Percentiles rank a stretch among this genome's conserved stretches.
Evolutionary conservation across 2,113 vertebrate genomes (phyloP).

Genomic region (Lepus americanus): DNA sequence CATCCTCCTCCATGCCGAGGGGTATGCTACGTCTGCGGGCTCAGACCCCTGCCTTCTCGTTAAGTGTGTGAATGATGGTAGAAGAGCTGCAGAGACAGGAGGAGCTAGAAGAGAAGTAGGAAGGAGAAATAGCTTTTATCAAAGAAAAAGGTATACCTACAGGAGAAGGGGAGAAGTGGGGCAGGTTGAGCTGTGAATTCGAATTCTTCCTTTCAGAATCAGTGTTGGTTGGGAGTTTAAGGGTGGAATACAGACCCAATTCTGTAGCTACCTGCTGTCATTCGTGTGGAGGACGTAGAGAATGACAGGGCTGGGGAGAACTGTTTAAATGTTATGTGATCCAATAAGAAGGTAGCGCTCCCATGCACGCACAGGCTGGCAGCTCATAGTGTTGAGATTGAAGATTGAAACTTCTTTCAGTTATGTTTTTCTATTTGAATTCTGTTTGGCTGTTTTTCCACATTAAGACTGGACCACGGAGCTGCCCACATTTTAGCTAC

Average conservation of each 20-base stretch:
- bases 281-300: conserved; percentile 2
- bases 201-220: background rate
- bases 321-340: conserved; percentile 35
- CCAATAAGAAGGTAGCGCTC: conserved; percentile 57
- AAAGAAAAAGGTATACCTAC: background rate
- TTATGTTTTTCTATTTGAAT: conserved; percentile 41
- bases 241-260: conserved; percentile 22
- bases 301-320: background rate
- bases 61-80: background rate
- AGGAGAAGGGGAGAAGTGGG: background rate
- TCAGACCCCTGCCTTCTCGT: background rate
- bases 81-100: background rate
- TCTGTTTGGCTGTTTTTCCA: background rate
- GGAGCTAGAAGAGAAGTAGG: background rate
- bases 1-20: background rate
- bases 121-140: background rate
- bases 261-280: conserved; percentile 2
- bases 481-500: background rate
- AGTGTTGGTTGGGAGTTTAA: conserved; percentile 47
- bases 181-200: background rate
- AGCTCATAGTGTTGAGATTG: background rate
- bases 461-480: background rate
- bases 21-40: background rate
- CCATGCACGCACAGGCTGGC: background rate
- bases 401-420: conserved; percentile 5